phyloP scores from a whole-genome alignment of 2,797 vertebrate species.

The Sphenopsis melanotis region DNA sequence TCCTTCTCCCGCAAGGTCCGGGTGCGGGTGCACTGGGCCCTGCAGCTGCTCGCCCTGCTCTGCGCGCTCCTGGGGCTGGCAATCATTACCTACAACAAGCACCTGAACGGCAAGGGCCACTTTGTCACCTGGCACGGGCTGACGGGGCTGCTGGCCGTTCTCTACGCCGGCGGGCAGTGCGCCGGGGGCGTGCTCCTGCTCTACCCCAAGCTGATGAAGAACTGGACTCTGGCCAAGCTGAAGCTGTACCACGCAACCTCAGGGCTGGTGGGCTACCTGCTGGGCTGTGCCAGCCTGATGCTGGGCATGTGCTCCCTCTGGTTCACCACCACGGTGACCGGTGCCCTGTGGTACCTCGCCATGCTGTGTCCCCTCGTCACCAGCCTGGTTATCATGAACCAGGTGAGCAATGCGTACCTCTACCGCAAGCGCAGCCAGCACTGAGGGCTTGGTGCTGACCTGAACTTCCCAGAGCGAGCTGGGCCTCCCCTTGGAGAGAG shows the following conservation, averaged over 20 bases:
- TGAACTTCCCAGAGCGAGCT: neutral
- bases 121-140: conserved; percentile 90
- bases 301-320: conserved; percentile 89
- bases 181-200: conserved; percentile 82
- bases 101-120: conserved; percentile 85
- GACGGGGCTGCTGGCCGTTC: conserved; percentile 82
- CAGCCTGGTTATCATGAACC: conserved; percentile 90
- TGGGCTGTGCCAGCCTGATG: conserved; percentile 85
- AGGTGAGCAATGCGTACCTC: conserved; percentile 89
- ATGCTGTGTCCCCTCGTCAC: conserved; percentile 81
- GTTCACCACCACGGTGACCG: conserved; percentile 81
- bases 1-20: conserved; percentile 85
- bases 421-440: conserved; percentile 88
- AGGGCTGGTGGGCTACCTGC: conserved; percentile 86
- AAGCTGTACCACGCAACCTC: conserved; percentile 92
- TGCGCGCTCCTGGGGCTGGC: conserved; percentile 83
- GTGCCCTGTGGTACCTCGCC: conserved; percentile 83
- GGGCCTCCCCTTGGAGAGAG: neutral
- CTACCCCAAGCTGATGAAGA: conserved; percentile 86
- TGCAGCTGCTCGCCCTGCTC: conserved; percentile 84
- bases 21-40: conserved; percentile 85
- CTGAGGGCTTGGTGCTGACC: conserved; percentile 31
- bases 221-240: conserved; percentile 90
- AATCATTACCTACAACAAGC: conserved; percentile 87
- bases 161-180: conserved; percentile 79